Conservation (phyloP, 2,797 vertebrate genomes). For the Anas georgica region DNA sequence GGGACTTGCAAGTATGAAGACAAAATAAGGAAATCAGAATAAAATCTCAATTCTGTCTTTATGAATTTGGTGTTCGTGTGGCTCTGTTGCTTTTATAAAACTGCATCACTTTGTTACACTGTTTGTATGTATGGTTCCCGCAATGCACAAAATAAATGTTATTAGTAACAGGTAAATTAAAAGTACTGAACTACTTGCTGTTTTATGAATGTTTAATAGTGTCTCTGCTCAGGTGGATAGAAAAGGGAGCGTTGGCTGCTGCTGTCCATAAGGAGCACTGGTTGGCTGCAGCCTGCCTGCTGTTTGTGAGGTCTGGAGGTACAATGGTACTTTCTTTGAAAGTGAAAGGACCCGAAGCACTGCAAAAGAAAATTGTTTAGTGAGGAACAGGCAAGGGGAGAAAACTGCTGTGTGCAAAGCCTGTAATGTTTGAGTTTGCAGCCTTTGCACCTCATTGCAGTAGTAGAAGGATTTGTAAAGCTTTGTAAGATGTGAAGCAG, state of each 20-base stretch:
- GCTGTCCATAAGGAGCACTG: conserved; percentile 56
- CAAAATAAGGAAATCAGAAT: background rate
- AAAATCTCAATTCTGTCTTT: background rate
- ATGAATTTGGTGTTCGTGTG: background rate
- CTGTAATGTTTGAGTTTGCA: background rate
- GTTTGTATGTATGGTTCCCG: conserved; percentile 4
- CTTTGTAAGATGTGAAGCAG: background rate
- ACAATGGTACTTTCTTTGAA: conserved; percentile 53
- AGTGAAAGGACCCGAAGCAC: conserved; percentile 44
- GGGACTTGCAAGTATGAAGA: background rate
- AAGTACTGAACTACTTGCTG: conserved; percentile 52
- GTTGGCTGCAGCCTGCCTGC: conserved; percentile 60
- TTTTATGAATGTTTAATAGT: conserved; percentile 59
- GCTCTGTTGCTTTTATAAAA: background rate
- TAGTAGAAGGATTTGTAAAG: background rate
- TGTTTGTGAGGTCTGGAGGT: conserved; percentile 59
- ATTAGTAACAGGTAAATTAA: conserved; percentile 36
- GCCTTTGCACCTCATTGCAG: background rate
- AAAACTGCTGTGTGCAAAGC: background rate
- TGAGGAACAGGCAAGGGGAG: background rate
- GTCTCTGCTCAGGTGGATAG: conserved; percentile 63
- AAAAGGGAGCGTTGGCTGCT: conserved; percentile 63
- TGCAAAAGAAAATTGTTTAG: background rate
- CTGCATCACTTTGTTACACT: background rate
- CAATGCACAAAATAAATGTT: conserved; percentile 24